A percentile compares a stretch with the other conserved stretches of the same genome.
These are phyloP conservation scores for Corythucha ciliata DNA, from an alignment of 2,888 invertebrate genomes.

Conservation along the genomic window DNA sequence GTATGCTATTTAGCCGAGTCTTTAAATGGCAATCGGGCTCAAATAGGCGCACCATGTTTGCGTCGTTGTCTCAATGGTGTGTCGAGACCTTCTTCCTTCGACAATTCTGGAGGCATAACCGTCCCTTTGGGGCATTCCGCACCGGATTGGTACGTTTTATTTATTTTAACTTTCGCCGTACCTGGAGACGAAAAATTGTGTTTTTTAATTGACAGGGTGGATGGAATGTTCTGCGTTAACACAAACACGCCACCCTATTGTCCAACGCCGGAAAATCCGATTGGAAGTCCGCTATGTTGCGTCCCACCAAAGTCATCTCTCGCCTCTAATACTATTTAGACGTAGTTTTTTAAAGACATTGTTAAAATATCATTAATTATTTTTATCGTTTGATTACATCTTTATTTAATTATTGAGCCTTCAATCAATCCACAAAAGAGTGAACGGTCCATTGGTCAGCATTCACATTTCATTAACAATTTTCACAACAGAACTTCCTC, in stretches of 20 bases:
- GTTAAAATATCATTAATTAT: no score
- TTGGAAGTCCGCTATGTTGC: conserved; percentile 61
- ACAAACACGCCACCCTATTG: conserved; percentile 59
- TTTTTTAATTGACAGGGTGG: conserved; percentile 47
- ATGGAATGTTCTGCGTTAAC: conserved; percentile 59
- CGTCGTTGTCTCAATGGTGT: conserved; percentile 48
- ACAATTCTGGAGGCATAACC: conserved; percentile 47
- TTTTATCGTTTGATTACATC: no score
- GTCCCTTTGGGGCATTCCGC: conserved; percentile 63
- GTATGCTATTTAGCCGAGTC: conserved; percentile 73
- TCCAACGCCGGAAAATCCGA: conserved; percentile 46
- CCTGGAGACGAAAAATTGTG: not conserved
- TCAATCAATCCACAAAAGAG: no score
- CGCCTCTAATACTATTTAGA: no score
- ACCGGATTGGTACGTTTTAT: conserved; percentile 50
- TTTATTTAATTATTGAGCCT: no score
- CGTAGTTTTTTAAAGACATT: no score
- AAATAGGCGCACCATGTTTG: conserved; percentile 59
- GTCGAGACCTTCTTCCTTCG: conserved; percentile 13
- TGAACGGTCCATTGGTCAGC: no score
- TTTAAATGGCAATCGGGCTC: conserved; percentile 47
- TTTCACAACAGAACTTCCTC: no score
- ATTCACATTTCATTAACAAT: no score
- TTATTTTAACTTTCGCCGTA: not conserved
- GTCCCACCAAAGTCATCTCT: conserved; percentile 38